Percentiles rank a stretch among this genome's conserved stretches.
These are phyloP conservation scores for Tanypteryx hageni DNA, from an alignment of 2,888 invertebrate genomes.

Conservation along the genomic window DNA sequence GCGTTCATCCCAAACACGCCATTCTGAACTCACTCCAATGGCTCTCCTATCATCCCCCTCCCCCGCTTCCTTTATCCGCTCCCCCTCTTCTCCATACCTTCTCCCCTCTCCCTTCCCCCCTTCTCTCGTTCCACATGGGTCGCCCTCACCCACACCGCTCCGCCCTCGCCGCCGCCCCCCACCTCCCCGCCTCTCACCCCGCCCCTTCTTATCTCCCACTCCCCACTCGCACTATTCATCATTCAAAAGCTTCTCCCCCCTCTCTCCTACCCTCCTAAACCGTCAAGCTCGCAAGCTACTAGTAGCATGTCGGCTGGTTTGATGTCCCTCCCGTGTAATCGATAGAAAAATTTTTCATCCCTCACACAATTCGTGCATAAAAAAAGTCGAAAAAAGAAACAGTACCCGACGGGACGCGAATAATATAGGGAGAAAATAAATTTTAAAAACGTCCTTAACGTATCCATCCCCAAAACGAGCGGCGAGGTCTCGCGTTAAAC, in stretches of 20 bases:
- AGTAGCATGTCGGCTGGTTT: constrained; percentile 40
- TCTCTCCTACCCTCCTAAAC: neutral
- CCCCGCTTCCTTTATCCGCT: neutral
- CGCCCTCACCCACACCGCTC: constrained; percentile 71
- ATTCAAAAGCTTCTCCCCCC: constrained; percentile 66
- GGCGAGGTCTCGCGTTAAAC: neutral
- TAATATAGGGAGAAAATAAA: neutral
- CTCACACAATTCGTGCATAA: neutral
- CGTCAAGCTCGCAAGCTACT: constrained; percentile 25
- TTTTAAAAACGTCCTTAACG: neutral
- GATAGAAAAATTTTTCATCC: neutral
- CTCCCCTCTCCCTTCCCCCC: neutral
- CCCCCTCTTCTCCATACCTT: too few relatives aligned
- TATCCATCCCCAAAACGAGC: neutral
- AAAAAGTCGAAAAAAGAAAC: neutral
- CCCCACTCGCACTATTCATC: constrained; percentile 83
- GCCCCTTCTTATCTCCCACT: constrained; percentile 78
- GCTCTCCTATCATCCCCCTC: neutral
- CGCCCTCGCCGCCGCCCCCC: constrained; percentile 74
- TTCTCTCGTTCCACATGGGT: neutral
- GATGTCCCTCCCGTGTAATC: constrained; percentile 46
- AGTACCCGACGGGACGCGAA: neutral
- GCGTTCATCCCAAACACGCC: neutral
- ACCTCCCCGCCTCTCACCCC: constrained; percentile 71
- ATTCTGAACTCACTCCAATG: constrained; percentile 56